Base-by-base conservation (phyloP, 2,113 vertebrate genomes). In the Apodemus speciosus region DNA sequence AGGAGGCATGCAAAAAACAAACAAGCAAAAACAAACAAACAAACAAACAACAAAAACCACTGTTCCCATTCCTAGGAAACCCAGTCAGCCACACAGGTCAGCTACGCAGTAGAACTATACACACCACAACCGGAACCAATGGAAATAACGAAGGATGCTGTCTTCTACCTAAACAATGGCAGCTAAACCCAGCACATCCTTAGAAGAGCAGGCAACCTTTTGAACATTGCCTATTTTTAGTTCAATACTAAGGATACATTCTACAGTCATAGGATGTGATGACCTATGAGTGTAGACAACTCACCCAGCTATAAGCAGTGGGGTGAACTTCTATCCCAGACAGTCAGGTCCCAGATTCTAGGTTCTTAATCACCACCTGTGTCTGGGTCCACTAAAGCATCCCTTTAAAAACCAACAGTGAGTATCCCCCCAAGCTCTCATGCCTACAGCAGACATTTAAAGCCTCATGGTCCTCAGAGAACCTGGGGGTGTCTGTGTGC, bases 91-190 rank as follows among this genome's bases (percentile, higher is more conserved):
- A 35, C 6, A 58, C 64, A 60, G 58, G 25, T 21, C 46, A n/a
- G 38, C 13, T 18, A 30, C 20, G 3, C 0, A 11, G 68, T 27
- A 53, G 51, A 53, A 80, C 84, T 0, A 4, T 3, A 80, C 0
- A 30, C 15, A 4, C 4, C 9, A 3, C 23, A 35, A 16, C 20
- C 46, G 80, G n/a, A 69, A 32, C 20, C 40, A 25, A 35, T 10
- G 21, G 49, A 2, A 8, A 40, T 25, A 60, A 40, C 21, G 23
- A 83, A 35, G 5, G 3, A 56, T 0, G 0, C 43, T 10, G 7
- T 38, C 18, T 27, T 49, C 10, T 8, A 53, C 69, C 56, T 15
- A 3, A 60, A 46, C 9, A 3, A n/a, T 1, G 0, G 23, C 0
- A 15, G 43, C 38, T 25, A 53, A 60, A n/a, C 68, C 25, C 20